These are phyloP conservation scores for Hoplostethus mediterraneus DNA, from an alignment of 2,797 vertebrate species.

Conservation along the genomic window DNA sequence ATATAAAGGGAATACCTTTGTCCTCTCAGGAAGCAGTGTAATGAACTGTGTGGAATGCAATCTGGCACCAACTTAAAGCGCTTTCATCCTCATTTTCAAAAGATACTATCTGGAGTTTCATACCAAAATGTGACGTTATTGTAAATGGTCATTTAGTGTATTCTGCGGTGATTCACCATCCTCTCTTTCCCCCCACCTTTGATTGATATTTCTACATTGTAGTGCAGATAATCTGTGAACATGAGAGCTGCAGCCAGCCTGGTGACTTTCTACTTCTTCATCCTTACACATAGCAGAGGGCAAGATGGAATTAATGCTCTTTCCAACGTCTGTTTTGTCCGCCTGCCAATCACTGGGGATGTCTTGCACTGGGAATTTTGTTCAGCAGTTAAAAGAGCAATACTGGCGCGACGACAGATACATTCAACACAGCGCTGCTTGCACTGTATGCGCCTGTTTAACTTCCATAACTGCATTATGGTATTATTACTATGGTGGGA, in stretches of 20 bases:
- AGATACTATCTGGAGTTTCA: constrained; percentile 50
- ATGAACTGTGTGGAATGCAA: constrained; percentile 70
- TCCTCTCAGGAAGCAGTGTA: constrained; percentile 60
- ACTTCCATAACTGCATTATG: constrained; percentile 35
- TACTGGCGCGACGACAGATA: constrained; percentile 31
- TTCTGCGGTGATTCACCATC: constrained; percentile 20
- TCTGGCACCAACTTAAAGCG: constrained; percentile 60
- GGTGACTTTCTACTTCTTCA: constrained; percentile 14
- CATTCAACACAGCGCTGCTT: constrained; percentile 13
- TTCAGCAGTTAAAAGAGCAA: constrained; percentile 4
- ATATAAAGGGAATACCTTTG: constrained; percentile 69
- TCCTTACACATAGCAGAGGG: background rate
- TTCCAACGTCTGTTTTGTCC: constrained; percentile 39
- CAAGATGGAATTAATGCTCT: constrained; percentile 34
- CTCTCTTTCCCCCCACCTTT: background rate
- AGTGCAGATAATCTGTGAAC: constrained; percentile 28
- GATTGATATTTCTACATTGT: constrained; percentile 36
- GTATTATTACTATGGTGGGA: constrained; percentile 38
- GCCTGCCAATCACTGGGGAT: constrained; percentile 32
- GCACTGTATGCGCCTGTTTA: constrained; percentile 31
- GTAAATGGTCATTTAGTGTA: constrained; percentile 39
- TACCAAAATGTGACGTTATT: constrained; percentile 30
- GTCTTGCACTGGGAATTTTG: constrained; percentile 18
- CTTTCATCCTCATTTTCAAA: constrained; percentile 62
- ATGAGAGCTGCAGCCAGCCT: constrained; percentile 24